phyloP scores from a whole-genome alignment of 2,797 vertebrate species.

The Adelosebastes latens region DNA sequence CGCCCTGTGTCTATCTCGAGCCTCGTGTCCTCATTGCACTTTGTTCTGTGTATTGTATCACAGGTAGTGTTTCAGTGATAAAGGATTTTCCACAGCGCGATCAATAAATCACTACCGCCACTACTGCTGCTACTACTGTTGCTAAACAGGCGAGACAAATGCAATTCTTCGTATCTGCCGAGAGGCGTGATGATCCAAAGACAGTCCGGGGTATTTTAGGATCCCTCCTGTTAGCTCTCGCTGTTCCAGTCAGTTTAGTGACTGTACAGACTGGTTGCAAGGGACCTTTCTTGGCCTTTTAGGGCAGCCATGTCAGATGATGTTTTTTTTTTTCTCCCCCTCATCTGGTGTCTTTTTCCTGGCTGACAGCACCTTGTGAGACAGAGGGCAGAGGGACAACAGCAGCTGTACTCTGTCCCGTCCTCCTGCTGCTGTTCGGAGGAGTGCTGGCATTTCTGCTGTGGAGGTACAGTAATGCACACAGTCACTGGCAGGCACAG shows the following conservation, averaged over 20 bases:
- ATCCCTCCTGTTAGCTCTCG: constrained; percentile 14
- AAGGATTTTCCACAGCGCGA: constrained; percentile 58
- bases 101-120: constrained; percentile 61
- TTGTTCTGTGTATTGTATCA: constrained; percentile 41
- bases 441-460: constrained; percentile 73
- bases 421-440: constrained; percentile 66
- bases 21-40: constrained; percentile 24
- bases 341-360: constrained; percentile 26
- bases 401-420: constrained; percentile 63
- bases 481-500: constrained; percentile 4
- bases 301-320: constrained; percentile 25
- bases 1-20: constrained; percentile 9
- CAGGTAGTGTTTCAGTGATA: constrained; percentile 56
- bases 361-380: constrained; percentile 75
- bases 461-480: constrained; percentile 76
- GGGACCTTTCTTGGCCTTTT: constrained; percentile 6
- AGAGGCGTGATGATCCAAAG: constrained; percentile 40
- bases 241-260: constrained; percentile 7
- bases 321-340: background rate
- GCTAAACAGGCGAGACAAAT: constrained; percentile 67
- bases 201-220: constrained; percentile 34
- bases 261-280: constrained; percentile 7
- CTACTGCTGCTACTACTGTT: constrained; percentile 27
- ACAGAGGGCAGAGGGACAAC: constrained; percentile 46
- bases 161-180: constrained; percentile 45